Evolutionary conservation across 1,140 invertebrate species (phyloP).

Genomic region (Philaenus spumarius): DNA sequence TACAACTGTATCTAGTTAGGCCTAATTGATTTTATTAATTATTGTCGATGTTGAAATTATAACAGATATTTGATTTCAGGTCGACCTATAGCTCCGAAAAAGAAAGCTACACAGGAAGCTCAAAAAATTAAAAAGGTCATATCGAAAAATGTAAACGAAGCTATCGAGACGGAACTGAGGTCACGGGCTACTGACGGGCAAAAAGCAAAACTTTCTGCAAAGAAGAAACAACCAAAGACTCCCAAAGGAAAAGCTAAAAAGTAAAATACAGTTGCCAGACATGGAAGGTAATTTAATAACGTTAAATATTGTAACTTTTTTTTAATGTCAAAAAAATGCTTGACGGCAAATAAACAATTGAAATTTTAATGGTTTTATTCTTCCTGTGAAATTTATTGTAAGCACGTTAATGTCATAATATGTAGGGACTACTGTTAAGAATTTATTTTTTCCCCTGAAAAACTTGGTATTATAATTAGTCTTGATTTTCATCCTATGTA

Average conservation of each 20-base stretch:
- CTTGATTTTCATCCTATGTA: too few relatives aligned
- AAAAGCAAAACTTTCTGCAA: constrained; percentile 38
- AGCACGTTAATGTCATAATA: not conserved
- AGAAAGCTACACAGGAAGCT: constrained; percentile 47
- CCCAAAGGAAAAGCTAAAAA: constrained; percentile 9
- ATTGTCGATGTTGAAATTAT: too few relatives aligned
- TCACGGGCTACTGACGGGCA: constrained; percentile 45
- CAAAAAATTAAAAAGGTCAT: constrained; percentile 54
- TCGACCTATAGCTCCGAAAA: constrained; percentile 54
- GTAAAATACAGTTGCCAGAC: not conserved
- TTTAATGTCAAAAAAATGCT: not conserved
- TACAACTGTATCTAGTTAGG: too few relatives aligned
- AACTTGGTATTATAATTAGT: too few relatives aligned
- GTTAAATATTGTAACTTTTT: not conserved
- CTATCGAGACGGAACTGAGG: constrained; percentile 52
- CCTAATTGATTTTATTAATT: too few relatives aligned
- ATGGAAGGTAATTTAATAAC: constrained; percentile 1
- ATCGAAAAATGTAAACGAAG: constrained; percentile 53
- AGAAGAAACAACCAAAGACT: constrained; percentile 26
- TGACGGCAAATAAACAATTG: not conserved
- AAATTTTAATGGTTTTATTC: not conserved
- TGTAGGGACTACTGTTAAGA: too few relatives aligned
- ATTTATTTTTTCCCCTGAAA: too few relatives aligned
- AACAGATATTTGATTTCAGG: constrained; percentile 38
- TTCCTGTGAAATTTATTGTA: not conserved